These are phyloP conservation scores for Aspidoscelis tigris DNA, from an alignment of 2,113 vertebrate genomes.

Conservation along the genomic window DNA sequence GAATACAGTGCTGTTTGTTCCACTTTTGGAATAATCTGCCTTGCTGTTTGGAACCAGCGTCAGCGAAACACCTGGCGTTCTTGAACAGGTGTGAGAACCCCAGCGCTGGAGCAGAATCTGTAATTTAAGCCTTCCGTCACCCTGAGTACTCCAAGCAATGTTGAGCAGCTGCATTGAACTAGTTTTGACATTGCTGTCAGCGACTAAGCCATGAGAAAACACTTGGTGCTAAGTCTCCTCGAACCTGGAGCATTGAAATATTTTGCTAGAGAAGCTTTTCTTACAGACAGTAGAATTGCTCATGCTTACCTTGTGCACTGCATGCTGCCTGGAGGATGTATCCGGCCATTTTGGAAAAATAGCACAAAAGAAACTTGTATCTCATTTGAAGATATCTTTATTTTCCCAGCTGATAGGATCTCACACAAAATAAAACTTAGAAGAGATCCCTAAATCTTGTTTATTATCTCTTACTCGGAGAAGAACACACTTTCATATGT, in stretches of 20 bases:
- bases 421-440: too few relatives aligned
- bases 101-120: background rate
- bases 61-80: background rate
- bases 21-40: background rate
- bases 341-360: too few relatives aligned
- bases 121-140: too few relatives aligned
- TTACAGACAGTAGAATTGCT: too few relatives aligned
- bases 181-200: background rate
- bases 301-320: too few relatives aligned
- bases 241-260: too few relatives aligned
- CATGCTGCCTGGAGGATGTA: too few relatives aligned
- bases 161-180: background rate
- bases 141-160: background rate
- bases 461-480: background rate
- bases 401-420: background rate
- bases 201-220: too few relatives aligned
- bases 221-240: too few relatives aligned
- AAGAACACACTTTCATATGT: background rate
- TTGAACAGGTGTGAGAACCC: background rate
- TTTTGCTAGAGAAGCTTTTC: too few relatives aligned
- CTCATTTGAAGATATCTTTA: background rate
- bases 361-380: too few relatives aligned
- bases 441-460: too few relatives aligned
- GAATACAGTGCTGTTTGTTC: background rate
- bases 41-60: background rate